A percentile compares a stretch with the other conserved stretches of the same genome.
These are phyloP conservation scores for Enteromius treurensis DNA, from an alignment of 2,797 vertebrate genomes.

Conservation along the genomic window DNA sequence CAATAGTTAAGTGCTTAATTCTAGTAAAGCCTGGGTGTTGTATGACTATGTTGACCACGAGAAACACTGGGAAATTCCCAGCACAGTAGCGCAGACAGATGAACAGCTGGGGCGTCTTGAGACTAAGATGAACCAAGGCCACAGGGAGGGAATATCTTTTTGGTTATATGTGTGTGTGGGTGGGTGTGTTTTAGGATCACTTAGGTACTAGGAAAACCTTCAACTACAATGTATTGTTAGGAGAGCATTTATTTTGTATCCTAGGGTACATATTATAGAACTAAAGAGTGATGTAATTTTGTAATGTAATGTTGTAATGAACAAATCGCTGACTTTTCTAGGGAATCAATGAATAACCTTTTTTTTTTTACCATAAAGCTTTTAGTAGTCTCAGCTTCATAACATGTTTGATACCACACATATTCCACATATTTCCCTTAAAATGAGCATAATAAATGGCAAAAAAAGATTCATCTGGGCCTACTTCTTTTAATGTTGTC, in stretches of 20 bases:
- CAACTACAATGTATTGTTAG: background rate
- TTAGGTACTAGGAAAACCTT: background rate
- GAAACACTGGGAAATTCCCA: constrained; percentile 39
- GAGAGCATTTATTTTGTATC: background rate
- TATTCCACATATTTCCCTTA: background rate
- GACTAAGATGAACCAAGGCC: background rate
- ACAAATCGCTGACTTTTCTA: background rate
- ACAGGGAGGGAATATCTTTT: background rate
- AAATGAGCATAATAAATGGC: background rate
- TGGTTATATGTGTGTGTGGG: background rate
- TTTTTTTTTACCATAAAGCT: background rate
- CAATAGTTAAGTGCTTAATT: constrained; percentile 36
- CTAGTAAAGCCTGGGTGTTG: constrained; percentile 40
- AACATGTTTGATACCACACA: background rate
- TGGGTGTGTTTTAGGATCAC: no score
- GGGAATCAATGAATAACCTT: background rate
- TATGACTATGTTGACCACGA: constrained; percentile 22
- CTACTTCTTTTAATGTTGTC: background rate
- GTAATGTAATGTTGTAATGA: background rate
- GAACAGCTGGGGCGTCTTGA: constrained; percentile 34
- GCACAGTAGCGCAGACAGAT: constrained; percentile 23
- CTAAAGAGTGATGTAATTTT: constrained; percentile 1
- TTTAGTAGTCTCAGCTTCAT: background rate
- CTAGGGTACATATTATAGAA: background rate
- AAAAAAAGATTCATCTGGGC: background rate